Evolutionary conservation across 2,113 vertebrate genomes (phyloP).

Genomic region (Scytalopus superciliaris): DNA sequence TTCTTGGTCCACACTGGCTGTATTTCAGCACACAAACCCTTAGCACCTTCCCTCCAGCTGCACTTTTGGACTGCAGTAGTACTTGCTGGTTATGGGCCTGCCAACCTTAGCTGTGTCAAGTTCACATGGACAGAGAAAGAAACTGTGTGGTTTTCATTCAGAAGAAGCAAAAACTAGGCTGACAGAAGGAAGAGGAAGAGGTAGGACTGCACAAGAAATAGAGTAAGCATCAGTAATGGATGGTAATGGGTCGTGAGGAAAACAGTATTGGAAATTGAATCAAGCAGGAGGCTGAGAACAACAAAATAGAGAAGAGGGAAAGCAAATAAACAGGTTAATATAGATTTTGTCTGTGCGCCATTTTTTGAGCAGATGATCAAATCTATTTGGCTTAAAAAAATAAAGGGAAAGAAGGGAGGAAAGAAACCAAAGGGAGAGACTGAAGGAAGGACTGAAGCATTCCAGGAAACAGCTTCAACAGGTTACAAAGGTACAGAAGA

Average conservation of each 20-base stretch:
- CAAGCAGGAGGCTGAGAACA: neutral
- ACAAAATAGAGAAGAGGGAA: neutral
- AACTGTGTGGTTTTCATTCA: neutral
- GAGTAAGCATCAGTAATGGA: neutral
- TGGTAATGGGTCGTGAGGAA: neutral
- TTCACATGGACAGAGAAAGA: neutral
- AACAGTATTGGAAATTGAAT: neutral
- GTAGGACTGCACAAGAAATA: neutral
- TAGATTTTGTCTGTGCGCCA: neutral
- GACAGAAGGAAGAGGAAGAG: neutral
- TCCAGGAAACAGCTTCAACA: neutral
- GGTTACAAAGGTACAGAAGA: neutral
- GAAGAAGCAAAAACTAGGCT: neutral
- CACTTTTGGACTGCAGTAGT: neutral
- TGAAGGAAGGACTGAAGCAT: neutral
- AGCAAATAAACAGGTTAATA: neutral
- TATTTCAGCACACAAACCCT: neutral
- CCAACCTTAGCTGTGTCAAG: neutral
- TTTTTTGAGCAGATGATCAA: neutral
- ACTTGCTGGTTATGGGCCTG: neutral
- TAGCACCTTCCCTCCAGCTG: neutral
- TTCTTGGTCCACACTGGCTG: neutral
- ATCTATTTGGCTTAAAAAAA: neutral
- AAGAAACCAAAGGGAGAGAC: neutral
- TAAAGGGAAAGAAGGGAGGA: neutral